Evolutionary conservation across 2,888 invertebrate species (phyloP).

Genomic region (Epinotia bilunana): DNA sequence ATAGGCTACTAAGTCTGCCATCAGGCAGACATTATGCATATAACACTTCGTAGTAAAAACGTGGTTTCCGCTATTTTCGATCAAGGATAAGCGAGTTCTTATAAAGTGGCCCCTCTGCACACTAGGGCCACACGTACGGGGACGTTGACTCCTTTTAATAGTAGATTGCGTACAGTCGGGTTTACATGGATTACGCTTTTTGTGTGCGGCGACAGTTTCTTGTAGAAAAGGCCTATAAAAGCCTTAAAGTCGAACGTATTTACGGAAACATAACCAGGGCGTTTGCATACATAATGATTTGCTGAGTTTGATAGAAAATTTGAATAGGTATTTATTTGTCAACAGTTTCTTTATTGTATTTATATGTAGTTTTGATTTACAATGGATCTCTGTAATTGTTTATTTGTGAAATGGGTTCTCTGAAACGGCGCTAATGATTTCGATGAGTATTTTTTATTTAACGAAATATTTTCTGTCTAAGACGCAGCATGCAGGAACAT

Average conservation of each 20-base stretch:
- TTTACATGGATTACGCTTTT: constrained; percentile 59
- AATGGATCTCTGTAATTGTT: no score
- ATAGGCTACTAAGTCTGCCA: no score
- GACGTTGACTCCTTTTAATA: constrained; percentile 81
- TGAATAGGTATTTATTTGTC: no score
- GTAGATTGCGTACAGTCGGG: constrained; percentile 72
- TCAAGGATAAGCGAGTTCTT: neutral
- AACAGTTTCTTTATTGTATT: neutral
- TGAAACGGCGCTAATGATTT: no score
- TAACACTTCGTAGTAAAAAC: no score
- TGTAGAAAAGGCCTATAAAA: constrained; percentile 24
- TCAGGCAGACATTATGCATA: no score
- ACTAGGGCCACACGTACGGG: constrained; percentile 59
- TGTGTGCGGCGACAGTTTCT: constrained; percentile 41
- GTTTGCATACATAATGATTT: constrained; percentile 14
- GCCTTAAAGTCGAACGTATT: constrained; percentile 12
- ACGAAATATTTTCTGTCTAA: no score
- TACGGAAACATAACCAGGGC: constrained; percentile 27
- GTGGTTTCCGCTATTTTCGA: neutral
- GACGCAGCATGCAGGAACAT: no score
- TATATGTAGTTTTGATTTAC: no score
- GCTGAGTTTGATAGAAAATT: no score
- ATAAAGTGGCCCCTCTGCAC: constrained; percentile 29
- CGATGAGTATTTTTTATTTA: no score
- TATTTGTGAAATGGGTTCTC: no score